A percentile compares a stretch with the other conserved stretches of the same genome.
Evolutionary conservation across 1,140 invertebrate species (phyloP).

Genomic region (Tenebrio molitor): DNA sequence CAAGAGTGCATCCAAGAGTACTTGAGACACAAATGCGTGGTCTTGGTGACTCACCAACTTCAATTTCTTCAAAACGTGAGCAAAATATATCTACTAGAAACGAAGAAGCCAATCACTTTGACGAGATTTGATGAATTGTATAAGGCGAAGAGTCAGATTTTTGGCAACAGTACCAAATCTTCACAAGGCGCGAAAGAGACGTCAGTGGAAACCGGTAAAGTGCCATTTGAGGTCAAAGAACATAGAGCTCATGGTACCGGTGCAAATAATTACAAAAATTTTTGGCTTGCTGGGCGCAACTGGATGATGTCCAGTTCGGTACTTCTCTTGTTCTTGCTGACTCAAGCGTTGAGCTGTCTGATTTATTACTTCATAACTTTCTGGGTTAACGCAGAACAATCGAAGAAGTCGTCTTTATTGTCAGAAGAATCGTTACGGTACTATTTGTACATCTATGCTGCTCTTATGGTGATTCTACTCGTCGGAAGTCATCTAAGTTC

Average conservation of each 20-base stretch:
- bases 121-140: conserved; percentile 54
- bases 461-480: conserved; percentile 67
- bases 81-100: conserved; percentile 73
- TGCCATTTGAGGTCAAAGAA: conserved; percentile 47
- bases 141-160: conserved; percentile 57
- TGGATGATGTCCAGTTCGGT: too few relatives aligned
- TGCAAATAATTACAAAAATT: conserved; percentile 70
- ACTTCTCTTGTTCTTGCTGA: conserved; percentile 66
- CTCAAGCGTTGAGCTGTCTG: conserved; percentile 69
- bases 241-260: conserved; percentile 69
- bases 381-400: conserved; percentile 66
- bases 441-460: conserved; percentile 64
- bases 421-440: too few relatives aligned
- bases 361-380: conserved; percentile 75
- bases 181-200: conserved; percentile 60
- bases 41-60: conserved; percentile 89
- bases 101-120: conserved; percentile 68
- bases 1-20: conserved; percentile 77
- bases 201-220: conserved; percentile 49
- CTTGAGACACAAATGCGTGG: conserved; percentile 76
- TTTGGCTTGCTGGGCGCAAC: conserved; percentile 72
- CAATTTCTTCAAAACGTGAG: conserved; percentile 86
- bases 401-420: too few relatives aligned
- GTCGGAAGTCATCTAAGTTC: conserved; percentile 74
- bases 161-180: too few relatives aligned